These are phyloP conservation scores for Macheiramphus alcinus DNA, from an alignment of 2,113 vertebrate species.

Conservation along the genomic window DNA sequence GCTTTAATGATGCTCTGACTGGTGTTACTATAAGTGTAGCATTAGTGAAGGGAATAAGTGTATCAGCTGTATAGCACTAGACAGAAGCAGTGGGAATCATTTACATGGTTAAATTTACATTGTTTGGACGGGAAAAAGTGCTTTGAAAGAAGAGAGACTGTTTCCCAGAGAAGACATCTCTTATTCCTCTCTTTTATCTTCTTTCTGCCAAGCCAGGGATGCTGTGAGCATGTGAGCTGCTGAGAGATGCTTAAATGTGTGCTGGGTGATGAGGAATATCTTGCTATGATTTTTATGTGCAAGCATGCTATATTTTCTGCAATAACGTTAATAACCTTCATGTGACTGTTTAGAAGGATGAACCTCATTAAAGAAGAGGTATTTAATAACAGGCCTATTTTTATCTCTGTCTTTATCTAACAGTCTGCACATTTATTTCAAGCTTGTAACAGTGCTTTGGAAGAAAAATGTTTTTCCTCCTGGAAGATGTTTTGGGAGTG, in stretches of 20 bases:
- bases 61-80: background rate
- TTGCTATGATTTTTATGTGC: background rate
- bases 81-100: background rate
- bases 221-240: background rate
- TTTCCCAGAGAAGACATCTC: background rate
- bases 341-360: slow-evolving; percentile 44
- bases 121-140: background rate
- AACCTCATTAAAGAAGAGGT: slow-evolving; percentile 50
- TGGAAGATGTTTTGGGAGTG: background rate
- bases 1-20: background rate
- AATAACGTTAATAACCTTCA: slow-evolving; percentile 6
- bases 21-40: background rate
- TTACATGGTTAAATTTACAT: background rate
- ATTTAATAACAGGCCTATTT: slow-evolving; percentile 53
- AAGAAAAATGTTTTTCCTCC: slow-evolving; percentile 26
- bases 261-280: slow-evolving; percentile 16
- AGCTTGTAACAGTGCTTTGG: slow-evolving; percentile 9
- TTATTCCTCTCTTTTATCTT: slow-evolving; percentile 6
- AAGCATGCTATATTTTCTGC: background rate
- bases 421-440: slow-evolving; percentile 30
- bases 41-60: background rate
- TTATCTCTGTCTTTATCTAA: slow-evolving; percentile 57
- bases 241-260: background rate
- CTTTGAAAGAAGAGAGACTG: background rate
- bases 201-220: background rate